Evolutionary conservation across 2,113 vertebrate species (phyloP).

Genomic region (Cyprinodon variegatus): DNA sequence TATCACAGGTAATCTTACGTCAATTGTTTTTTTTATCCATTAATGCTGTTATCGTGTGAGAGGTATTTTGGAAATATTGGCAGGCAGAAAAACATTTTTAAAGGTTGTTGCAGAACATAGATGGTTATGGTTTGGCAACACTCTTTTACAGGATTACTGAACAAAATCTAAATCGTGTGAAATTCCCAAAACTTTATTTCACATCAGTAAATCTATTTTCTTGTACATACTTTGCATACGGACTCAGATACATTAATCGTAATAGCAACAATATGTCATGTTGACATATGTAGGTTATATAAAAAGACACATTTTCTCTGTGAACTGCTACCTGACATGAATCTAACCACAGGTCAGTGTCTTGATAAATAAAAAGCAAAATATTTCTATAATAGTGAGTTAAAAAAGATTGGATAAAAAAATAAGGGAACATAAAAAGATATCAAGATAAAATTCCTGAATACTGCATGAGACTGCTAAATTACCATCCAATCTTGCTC

Average conservation of each 20-base stretch:
- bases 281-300: background rate
- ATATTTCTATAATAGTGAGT: background rate
- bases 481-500: background rate
- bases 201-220: background rate
- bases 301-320: background rate
- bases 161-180: background rate
- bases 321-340: background rate
- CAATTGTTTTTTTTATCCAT: background rate
- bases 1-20: background rate
- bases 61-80: background rate
- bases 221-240: background rate
- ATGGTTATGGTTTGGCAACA: background rate
- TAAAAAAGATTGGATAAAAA: background rate
- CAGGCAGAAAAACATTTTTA: background rate
- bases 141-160: background rate
- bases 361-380: background rate
- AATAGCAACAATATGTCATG: background rate
- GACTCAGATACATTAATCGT: background rate
- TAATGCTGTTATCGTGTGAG: background rate
- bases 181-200: background rate
- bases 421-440: background rate
- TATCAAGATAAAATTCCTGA: background rate
- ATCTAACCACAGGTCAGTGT: background rate
- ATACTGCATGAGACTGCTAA: background rate
- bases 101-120: background rate